A percentile compares a stretch with the other conserved stretches of the same genome.
Evolutionary conservation across 2,888 invertebrate species (phyloP).

Genomic region (Laspeyria flexula): DNA sequence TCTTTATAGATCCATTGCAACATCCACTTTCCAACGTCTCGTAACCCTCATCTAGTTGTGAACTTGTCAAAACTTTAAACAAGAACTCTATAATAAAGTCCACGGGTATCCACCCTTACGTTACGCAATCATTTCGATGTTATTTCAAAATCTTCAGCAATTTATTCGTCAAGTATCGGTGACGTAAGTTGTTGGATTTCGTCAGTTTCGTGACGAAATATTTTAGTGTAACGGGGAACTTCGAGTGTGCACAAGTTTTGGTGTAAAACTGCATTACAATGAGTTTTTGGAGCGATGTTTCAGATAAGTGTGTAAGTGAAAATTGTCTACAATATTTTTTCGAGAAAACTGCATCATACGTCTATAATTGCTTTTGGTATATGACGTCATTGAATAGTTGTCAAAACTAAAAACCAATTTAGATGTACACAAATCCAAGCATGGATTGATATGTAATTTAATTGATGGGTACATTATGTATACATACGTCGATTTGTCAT

Average conservation of each 20-base stretch:
- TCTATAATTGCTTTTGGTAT: too few relatives aligned
- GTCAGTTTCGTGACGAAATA: slow-evolving; percentile 62
- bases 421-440: too few relatives aligned
- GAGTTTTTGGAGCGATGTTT: slow-evolving; percentile 7
- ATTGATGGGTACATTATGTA: too few relatives aligned
- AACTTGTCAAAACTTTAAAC: not conserved
- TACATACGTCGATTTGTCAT: too few relatives aligned
- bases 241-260: slow-evolving; percentile 65
- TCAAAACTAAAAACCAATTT: too few relatives aligned
- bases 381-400: too few relatives aligned
- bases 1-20: too few relatives aligned
- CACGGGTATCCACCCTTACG: not conserved
- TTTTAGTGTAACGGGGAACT: slow-evolving; percentile 53
- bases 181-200: slow-evolving; percentile 65
- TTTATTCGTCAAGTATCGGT: slow-evolving; percentile 24
- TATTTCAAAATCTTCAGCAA: slow-evolving; percentile 23
- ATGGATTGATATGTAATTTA: too few relatives aligned
- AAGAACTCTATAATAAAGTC: not conserved
- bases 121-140: not conserved
- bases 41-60: not conserved
- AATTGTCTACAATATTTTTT: not conserved
- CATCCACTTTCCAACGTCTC: too few relatives aligned
- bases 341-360: too few relatives aligned
- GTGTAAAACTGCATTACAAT: slow-evolving; percentile 63
- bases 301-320: slow-evolving; percentile 24